Conservation (phyloP, 2,113 vertebrate genomes). For the Rhinolophus ferrumequinum region DNA sequence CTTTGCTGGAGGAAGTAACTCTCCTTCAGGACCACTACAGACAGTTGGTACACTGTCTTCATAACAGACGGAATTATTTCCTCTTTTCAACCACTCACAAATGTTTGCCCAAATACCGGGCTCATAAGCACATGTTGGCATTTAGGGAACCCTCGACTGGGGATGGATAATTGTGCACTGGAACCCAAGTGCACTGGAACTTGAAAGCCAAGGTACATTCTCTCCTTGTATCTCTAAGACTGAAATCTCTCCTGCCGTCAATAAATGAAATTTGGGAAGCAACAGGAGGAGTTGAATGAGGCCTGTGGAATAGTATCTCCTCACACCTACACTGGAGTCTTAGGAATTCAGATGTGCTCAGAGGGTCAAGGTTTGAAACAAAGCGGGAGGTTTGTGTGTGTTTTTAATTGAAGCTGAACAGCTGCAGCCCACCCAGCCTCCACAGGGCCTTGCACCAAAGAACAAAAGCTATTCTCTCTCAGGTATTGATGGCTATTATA, state of each 20-base stretch:
- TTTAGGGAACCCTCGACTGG: background rate
- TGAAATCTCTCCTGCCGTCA: slow-evolving; percentile 1
- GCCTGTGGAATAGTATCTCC: background rate
- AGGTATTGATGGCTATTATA: background rate
- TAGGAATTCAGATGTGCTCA: slow-evolving; percentile 17
- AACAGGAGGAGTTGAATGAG: background rate
- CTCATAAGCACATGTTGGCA: background rate
- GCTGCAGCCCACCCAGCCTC: slow-evolving; percentile 40
- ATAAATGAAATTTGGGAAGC: background rate
- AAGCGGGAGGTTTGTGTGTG: slow-evolving; percentile 14
- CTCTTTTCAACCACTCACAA: background rate
- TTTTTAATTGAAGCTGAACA: slow-evolving; percentile 44
- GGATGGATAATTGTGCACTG: background rate
- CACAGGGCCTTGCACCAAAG: background rate
- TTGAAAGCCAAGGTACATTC: background rate
- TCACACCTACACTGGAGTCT: background rate
- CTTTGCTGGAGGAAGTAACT: background rate
- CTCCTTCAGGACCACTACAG: background rate
- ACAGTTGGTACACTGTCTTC: background rate
- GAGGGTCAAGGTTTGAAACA: slow-evolving; percentile 16
- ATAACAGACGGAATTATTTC: background rate
- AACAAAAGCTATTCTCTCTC: slow-evolving; percentile 15
- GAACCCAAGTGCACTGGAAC: background rate
- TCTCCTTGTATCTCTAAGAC: background rate
- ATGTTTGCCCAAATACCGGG: background rate